Evolutionary conservation across 2,113 vertebrate species (phyloP), one percentile per base, ranked within the genome.

Genomic region (Haemorhous mexicanus): DNA sequence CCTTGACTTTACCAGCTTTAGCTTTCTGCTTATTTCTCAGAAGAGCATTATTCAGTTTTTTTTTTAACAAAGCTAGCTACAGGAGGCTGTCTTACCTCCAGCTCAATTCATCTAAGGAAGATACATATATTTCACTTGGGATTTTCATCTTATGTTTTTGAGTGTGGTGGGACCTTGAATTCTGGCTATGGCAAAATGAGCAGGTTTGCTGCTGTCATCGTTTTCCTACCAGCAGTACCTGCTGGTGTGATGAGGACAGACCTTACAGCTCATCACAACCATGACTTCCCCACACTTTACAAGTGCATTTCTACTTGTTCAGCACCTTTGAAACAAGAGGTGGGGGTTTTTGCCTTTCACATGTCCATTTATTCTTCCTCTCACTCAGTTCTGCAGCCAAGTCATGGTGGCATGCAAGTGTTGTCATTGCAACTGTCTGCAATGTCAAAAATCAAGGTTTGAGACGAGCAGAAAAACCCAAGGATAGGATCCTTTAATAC

Each of bases 231-330:
- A 74, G 74, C 84, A 77, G 13, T 55, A 59, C 27, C 53, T 5
- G 2, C 62, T 73, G 49, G 41, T 78, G 17, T 16, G 20, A 23
- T 56, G 21, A 37, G 37, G 47, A 37, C 30, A 63, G 70, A 41
- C 43, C 32, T 77, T 39, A 44, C 43, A 95, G n/a, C 17, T 72
- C 2, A 0, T 46, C 3, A 1, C 22, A 81, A 10, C 8, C 2
- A 20, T 24, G 11, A 53, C 32, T 84, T 73, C 23, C 66, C 66
- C 20, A 26, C 0, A 0, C 41, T 72, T 58, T 35, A 18, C 8
- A 64, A 66, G 63, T 33, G n/a, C 8, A 6, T 41, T 59, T 67
- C 10, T 41, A 17, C 44, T 47, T 28, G 53, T 55, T 63, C 27
- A 49, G 20, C 41, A 21, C 7, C 39, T 90, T 67, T 55, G 50